A percentile compares a stretch with the other conserved stretches of the same genome.
Evolutionary conservation across 2,888 invertebrate genomes (phyloP).

Genomic region (Halocaridina rubra): DNA sequence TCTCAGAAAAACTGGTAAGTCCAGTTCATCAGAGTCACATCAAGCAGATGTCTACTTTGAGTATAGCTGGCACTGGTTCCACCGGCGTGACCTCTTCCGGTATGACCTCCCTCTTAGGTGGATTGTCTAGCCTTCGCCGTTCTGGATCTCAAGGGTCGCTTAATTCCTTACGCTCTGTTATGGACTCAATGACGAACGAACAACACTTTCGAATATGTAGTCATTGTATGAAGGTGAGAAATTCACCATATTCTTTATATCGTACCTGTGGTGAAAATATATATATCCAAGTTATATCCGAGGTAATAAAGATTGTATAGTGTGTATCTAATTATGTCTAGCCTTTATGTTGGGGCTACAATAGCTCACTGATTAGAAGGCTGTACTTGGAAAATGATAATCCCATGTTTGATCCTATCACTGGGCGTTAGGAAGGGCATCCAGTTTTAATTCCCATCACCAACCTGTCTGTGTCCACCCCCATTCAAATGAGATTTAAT

Average conservation of each 20-base stretch:
- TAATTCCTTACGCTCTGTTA: slow-evolving; percentile 69
- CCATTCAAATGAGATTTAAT: too few species aligned
- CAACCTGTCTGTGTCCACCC: too few species aligned
- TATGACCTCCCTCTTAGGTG: slow-evolving; percentile 14
- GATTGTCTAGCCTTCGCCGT: slow-evolving; percentile 66
- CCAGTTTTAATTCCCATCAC: too few species aligned
- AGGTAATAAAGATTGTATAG: too few species aligned
- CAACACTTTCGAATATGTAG: slow-evolving; percentile 76
- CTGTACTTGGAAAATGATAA: too few species aligned
- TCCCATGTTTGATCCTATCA: too few species aligned
- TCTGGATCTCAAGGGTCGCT: slow-evolving; percentile 72
- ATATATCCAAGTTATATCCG: too few species aligned
- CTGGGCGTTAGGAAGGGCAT: too few species aligned
- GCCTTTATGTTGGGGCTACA: too few species aligned
- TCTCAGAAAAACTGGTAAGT: slow-evolving; percentile 74
- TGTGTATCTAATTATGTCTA: too few species aligned
- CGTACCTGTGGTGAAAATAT: too few species aligned
- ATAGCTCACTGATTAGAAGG: too few species aligned
- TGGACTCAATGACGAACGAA: slow-evolving; percentile 67
- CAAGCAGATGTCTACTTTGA: background rate
- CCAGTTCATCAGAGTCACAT: slow-evolving; percentile 67
- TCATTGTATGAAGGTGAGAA: slow-evolving; percentile 79
- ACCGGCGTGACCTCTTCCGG: background rate
- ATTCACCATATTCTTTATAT: slow-evolving; percentile 66
- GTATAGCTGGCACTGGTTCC: background rate